phyloP scores from a whole-genome alignment of 2,888 invertebrate genomes.

The Orthosia incerta region DNA sequence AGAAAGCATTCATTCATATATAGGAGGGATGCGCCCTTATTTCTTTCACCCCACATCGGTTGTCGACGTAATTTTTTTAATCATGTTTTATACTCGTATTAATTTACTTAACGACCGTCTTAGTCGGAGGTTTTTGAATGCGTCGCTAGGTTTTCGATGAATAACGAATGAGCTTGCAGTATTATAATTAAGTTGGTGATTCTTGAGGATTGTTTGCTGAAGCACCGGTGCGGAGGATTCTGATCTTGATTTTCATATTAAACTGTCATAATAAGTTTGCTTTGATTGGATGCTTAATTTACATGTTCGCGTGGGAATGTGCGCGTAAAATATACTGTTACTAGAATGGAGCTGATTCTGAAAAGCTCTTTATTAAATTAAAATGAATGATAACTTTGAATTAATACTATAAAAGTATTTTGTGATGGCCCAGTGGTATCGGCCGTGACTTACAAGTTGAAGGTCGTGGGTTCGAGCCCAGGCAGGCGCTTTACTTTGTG shows the following conservation, averaged over 20 bases:
- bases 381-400: background rate
- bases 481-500: no score
- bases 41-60: constrained; percentile 75
- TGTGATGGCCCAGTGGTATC: no score
- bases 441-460: no score
- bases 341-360: constrained; percentile 17
- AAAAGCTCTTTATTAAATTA: constrained; percentile 26
- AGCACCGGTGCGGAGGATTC: constrained; percentile 67
- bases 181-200: constrained; percentile 69
- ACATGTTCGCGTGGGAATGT: constrained; percentile 6
- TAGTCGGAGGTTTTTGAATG: constrained; percentile 82
- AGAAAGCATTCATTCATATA: constrained; percentile 86
- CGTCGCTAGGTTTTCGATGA: constrained; percentile 87
- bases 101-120: constrained; percentile 90
- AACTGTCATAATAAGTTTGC: constrained; percentile 38
- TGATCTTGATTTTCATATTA: constrained; percentile 60
- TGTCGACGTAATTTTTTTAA: constrained; percentile 90
- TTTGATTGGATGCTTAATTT: constrained; percentile 54
- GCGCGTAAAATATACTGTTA: constrained; percentile 1
- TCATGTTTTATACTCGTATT: constrained; percentile 90
- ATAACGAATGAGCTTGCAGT: constrained; percentile 84
- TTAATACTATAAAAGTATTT: background rate
- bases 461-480: no score
- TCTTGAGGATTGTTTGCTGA: constrained; percentile 77
- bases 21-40: constrained; percentile 82